These are phyloP conservation scores for Rhadina sibilatrix DNA, from an alignment of 2,113 vertebrate species.

Conservation along the genomic window DNA sequence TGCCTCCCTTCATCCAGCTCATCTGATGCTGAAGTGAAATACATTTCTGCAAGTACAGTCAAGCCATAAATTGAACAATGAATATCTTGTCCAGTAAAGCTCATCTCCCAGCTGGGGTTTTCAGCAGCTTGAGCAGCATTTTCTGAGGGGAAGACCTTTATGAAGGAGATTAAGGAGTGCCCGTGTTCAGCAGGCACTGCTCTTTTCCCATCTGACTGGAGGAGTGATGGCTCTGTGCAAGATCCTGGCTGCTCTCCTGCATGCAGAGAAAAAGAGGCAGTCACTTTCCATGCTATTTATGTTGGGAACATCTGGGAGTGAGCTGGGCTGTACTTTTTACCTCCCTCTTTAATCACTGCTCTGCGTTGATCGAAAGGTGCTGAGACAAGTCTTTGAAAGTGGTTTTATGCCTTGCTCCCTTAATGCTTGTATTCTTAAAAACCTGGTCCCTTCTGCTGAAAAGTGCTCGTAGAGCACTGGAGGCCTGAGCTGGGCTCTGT, in stretches of 20 bases:
- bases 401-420: neutral
- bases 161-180: slow-evolving; percentile 40
- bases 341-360: neutral
- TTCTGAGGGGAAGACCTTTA: slow-evolving; percentile 56
- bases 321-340: neutral
- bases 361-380: accelerated
- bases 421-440: neutral
- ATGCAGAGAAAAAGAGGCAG: neutral
- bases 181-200: neutral
- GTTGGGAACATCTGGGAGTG: neutral
- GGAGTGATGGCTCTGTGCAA: neutral
- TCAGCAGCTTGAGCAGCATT: slow-evolving; percentile 43
- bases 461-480: neutral
- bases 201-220: neutral
- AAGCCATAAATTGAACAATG: slow-evolving; percentile 56
- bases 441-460: neutral
- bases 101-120: slow-evolving; percentile 47
- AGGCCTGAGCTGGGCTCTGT: neutral
- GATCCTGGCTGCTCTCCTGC: neutral
- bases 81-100: slow-evolving; percentile 59
- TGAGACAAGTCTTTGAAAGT: neutral
- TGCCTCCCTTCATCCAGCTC: neutral
- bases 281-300: neutral
- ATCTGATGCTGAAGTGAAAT: slow-evolving; percentile 16
- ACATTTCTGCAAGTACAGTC: slow-evolving; percentile 29